Base-by-base conservation (phyloP, 2,113 vertebrate species). In the Monopterus albus region DNA sequence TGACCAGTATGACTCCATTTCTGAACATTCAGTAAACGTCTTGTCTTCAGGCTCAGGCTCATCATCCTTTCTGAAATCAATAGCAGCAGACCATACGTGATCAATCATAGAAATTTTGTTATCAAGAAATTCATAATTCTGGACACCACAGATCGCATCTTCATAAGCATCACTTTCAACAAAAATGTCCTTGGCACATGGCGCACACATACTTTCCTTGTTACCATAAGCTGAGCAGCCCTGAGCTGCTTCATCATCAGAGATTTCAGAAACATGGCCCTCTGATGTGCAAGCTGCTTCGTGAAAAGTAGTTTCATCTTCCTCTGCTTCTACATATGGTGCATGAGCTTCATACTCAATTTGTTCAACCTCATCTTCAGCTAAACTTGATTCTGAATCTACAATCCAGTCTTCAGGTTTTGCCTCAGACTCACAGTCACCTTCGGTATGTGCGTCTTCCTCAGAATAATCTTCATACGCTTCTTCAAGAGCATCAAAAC, bases 1-100 rank as follows among this genome's bases (percentile, higher is more conserved):
- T 1, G 62, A 75, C 78, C 85, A 91, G 47, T 87, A 89, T 3
- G 85, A 79, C 40, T 91, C 89, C 20, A 58, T 78, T 62, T 91
- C 90, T 7, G 89, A 86, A 56, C 62, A 88, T 0, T 55, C 18
- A 2, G 31, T 42, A 40, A 77, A 63, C 5, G 25, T 12, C 9
- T 15, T 7, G 2, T 72, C 68, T n/a, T 81, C 73, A 7, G 33
- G 36, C 9, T 67, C 52, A 0, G 21, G 1, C 17, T 80, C 8
- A 1, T 52, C 40, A 26, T 74, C 42, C 11, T 73, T 28, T n/a
- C 25, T 58, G 33, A 7, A 20, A 40, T 39, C 69, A 23, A 21
- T 4, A 11, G 7, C n/a, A 11, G 15, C 2, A 31, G 21, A 42
- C 9, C 50, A 40, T 4, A 51, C 14, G 21, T 35, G 10, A 57